Evolutionary conservation across 2,113 vertebrate genomes (phyloP), one percentile per base, ranked within the genome.

Genomic region (Apistogramma diplotaenia): DNA sequence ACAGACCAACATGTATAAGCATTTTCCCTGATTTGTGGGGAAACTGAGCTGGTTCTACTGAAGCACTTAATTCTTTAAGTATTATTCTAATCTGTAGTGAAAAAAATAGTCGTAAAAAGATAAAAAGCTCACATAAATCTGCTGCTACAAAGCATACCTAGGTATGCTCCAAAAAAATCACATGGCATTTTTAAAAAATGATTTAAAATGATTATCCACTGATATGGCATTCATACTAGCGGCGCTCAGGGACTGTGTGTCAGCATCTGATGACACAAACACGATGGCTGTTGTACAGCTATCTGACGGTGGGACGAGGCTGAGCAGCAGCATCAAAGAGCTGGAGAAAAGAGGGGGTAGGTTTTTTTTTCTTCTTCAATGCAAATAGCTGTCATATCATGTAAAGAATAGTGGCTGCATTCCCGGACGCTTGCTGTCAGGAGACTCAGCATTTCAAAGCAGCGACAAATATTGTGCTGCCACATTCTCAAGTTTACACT

Each of bases 321-420:
- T 81, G 74, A 86, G 83, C 67, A 84, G 51, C 23, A 62, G 35
- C 79, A 83, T 72, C 74, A 86, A 82, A 84, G 76, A 59, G 46
- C 2, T 1, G 71, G 49, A 82, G 57, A 78, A 84, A 51, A 87
- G 79, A 77, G 29, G 54, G 59, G 79, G 81, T 16, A 80, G 33
- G 29, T 74, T 58, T 85, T 88, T 88, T 84, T 33, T 74, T 35
- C 74, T 40, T 76, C 81, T 82, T 71, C 76, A 81, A 46, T 81
- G 58, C 78, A 92, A 85, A 90, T 84, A 80, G 81, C 81, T 82
- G 85, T 81, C 82, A 71, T 79, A 76, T 82, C 82, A 79, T 72
- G 51, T 82, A 84, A 90, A 83, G 77, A 88, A 59, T 61, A 75
- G 60, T 73, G 51, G 80, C 15, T 23, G 70, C 61, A 65, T 55